Evolutionary conservation across 92 coral and sea anemone genomes (phyloP), one percentile per base, ranked within the genome.

Genomic region (Epizoanthus rinbou): DNA sequence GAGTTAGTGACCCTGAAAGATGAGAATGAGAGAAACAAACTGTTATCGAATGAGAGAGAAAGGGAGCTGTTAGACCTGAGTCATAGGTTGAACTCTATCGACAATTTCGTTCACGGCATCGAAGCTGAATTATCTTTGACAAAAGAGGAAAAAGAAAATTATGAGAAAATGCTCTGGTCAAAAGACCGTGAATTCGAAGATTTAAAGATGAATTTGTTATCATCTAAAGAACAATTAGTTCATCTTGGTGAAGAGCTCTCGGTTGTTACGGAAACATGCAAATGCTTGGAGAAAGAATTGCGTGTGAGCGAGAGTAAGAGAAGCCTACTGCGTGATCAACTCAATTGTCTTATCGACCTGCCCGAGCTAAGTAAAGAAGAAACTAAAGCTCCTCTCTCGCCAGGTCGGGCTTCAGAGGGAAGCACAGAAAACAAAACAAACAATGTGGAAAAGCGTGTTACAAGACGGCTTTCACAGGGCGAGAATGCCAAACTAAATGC

Each of bases 401-500:
- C 54, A 21, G 6, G 43, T 67, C 65, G 50, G 15, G 22, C 7
- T 15, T 54, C 52, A 3, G 76, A 81, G 52, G 60, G 25, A 37
- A 83, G 31, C 24, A 72, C 31, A 4, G 70, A 69, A 11, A 50
- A 57, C 21, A 57, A 18, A 19, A 15, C 57, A 14, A 57, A 4
- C 57, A 75, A 71, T 39, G 64, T 5, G 16, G 41, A 24, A 53
- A 58, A 19, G 24, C 33, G 5, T 53, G 81, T 66, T 57, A 50
- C 11, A 1, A 22, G 10, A 57, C 59, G 15, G 71, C 82, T 7
- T 70, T 80, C 79, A 3, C 74, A 76, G 59, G 93, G 79, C 14
- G 94, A 90, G 69, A 88, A 97, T 68, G 91, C 88, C 66, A 90
- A 91, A 33, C 85, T 97, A 14, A 97, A 94, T 62, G 85, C 90